Base-by-base conservation (phyloP, 2,113 vertebrate genomes). In the Leptosomus discolor region DNA sequence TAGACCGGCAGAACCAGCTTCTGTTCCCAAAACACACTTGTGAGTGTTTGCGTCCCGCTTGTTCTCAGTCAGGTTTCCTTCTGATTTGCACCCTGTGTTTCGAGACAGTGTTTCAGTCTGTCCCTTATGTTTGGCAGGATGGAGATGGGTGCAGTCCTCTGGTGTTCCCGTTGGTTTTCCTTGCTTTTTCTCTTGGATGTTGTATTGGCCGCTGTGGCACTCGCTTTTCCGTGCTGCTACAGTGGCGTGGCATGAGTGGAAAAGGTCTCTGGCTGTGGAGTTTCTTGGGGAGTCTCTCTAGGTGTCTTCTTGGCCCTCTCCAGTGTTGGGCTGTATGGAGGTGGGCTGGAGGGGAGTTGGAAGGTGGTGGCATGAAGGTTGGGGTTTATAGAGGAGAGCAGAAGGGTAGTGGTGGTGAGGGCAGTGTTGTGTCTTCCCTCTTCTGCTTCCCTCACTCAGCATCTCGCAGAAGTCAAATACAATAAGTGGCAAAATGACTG, bases 391-490 rank as follows among this genome's bases (percentile, higher is more conserved):
- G 36, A 50, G 41, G 64, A 77, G 30, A 43, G 61, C 7, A 6
- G 56, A 36, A 48, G 41, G 21, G 30, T 6, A 9, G 41, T 16
- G 19, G 36, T 23, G 9, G 51, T 11, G 6, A 13, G 32, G 60
- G 70, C 17, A 26, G 15, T 1, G 15, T 19, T 56, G n/a, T 37
- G 5, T 39, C 58, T 37, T 15, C 54, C 27, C 36, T 8, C 14
- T 37, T 24, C 41, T 37, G 12, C 34, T 20, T 51, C 30, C 24
- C 41, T 63, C 21, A 1, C 0, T 2, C 1, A 2, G 11, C 7
- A 1, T 21, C 48, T 43, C 4, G 14, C 29, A 3, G 13, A 43
- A 27, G 23, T 2, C 27, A 13, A 64, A 60, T 1, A 0, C 0
- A 9, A 10, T 1, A 5, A 48, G 48, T 10, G 11, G 3, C 12